phyloP scores from a whole-genome alignment of 2,888 invertebrate genomes.

The Clitarchus hookeri region DNA sequence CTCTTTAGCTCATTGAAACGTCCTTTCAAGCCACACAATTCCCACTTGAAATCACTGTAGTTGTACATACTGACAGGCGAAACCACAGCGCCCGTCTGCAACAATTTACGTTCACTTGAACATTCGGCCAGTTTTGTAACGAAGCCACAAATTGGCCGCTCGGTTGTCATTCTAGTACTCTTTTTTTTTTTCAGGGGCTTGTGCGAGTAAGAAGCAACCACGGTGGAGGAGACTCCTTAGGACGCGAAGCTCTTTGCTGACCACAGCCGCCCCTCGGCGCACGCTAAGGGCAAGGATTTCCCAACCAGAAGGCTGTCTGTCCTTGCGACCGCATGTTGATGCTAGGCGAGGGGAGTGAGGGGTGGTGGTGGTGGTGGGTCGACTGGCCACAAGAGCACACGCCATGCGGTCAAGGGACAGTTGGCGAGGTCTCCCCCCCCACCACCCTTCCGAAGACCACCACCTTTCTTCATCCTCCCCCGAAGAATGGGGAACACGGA shows the following conservation, averaged over 20 bases:
- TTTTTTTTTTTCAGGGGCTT: too few relatives aligned
- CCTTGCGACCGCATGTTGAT: not conserved
- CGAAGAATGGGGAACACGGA: not conserved
- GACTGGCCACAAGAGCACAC: not conserved
- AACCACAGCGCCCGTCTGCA: too few relatives aligned
- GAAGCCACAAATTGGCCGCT: too few relatives aligned
- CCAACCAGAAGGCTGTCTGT: not conserved
- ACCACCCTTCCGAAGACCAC: not conserved
- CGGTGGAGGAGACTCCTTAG: too few relatives aligned
- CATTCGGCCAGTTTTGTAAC: too few relatives aligned
- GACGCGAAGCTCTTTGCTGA: not conserved
- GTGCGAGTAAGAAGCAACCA: too few relatives aligned
- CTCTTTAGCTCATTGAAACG: too few relatives aligned
- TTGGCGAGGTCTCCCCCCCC: not conserved
- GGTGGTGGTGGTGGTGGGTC: not conserved
- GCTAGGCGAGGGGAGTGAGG: not conserved
- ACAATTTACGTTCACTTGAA: too few relatives aligned
- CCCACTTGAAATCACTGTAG: too few relatives aligned
- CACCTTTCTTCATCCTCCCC: not conserved
- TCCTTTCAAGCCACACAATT: too few relatives aligned
- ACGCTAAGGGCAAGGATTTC: not conserved
- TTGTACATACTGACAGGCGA: too few relatives aligned
- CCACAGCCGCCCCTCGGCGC: not conserved
- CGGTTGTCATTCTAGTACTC: too few relatives aligned
- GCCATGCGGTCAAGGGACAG: constrained; percentile 5